Base-by-base conservation (phyloP, 92 coral and sea anemone species). In the Palythoa grandiflora region DNA sequence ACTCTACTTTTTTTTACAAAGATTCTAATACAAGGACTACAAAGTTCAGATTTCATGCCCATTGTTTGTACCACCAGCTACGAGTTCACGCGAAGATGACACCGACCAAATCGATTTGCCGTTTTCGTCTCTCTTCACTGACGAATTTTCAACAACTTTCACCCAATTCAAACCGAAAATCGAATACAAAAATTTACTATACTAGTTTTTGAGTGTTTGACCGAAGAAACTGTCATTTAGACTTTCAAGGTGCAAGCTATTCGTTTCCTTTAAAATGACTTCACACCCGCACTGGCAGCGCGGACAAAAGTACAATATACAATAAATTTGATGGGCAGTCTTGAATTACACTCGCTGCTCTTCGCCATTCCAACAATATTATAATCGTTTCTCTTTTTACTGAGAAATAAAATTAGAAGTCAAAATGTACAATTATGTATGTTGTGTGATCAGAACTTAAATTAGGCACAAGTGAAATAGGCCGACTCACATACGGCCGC, bases 11-110 rank as follows among this genome's bases (percentile, higher is more conserved):
- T 19, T 14, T 19, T 19, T 5, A 65, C 59, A 44, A 81, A 11
- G 20, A 40, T 20, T 5, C 13, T 59, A 19, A 3, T 14, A 20
- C 28, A 48, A 19, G 14, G 2, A 35, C 19, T 20, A 12, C n/a
- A 66, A 47, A 39, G 12, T 68, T 39, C 40, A 38, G 38, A 76
- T 11, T 3, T 81, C 28, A 48, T 65, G 63, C 66, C 36, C 39
- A 81, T 47, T 81, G 86, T 44, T 66, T 81, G 65, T 21, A 72
- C 50, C 40, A 40, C 36, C 50, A 57, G 84, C n/a, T 6, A 53
- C 40, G 12, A 76, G 35, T 80, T 81, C 86, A 81, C 75, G 61
- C 59, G 86, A 66, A 81, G 75, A 40, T 81, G 75, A 81, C 73
- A 65, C 74, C 59, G 44, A 81, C 75, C 9, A 66, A 63, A 79